Percentiles rank a stretch among this genome's conserved stretches.
phyloP scores from a whole-genome alignment of 2,113 vertebrate genomes.

The Dasyornis broadbenti region DNA sequence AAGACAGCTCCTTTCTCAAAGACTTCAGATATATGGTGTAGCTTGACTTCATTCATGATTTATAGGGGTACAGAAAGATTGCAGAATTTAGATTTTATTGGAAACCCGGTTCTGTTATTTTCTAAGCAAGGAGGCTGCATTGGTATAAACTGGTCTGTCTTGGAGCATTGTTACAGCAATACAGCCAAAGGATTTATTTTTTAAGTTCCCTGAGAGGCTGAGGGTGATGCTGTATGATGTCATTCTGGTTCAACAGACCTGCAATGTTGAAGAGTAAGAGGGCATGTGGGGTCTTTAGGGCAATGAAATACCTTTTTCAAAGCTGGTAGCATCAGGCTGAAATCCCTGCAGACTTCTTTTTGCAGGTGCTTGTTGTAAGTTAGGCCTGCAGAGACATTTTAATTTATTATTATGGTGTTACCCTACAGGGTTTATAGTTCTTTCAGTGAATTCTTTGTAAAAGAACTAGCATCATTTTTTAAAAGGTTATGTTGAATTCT shows the following conservation, averaged over 20 bases:
- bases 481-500: conserved; percentile 12
- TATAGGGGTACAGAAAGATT: neutral
- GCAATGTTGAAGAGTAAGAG: neutral
- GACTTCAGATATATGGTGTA: neutral
- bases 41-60: neutral
- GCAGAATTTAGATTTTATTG: neutral
- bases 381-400: neutral
- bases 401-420: conserved; percentile 29
- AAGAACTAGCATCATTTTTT: neutral
- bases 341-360: conserved; percentile 1
- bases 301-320: neutral
- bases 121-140: neutral
- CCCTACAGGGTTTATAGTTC: neutral
- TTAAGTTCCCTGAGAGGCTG: neutral
- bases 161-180: neutral
- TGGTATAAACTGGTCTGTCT: neutral
- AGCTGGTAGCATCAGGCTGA: neutral
- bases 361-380: conserved; percentile 36
- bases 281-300: neutral
- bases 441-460: neutral
- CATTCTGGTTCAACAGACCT: neutral
- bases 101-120: neutral
- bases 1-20: neutral
- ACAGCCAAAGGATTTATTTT: neutral
- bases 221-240: neutral